Evolutionary conservation across 2,113 vertebrate genomes (phyloP).

Genomic region (Taxidea taxus): DNA sequence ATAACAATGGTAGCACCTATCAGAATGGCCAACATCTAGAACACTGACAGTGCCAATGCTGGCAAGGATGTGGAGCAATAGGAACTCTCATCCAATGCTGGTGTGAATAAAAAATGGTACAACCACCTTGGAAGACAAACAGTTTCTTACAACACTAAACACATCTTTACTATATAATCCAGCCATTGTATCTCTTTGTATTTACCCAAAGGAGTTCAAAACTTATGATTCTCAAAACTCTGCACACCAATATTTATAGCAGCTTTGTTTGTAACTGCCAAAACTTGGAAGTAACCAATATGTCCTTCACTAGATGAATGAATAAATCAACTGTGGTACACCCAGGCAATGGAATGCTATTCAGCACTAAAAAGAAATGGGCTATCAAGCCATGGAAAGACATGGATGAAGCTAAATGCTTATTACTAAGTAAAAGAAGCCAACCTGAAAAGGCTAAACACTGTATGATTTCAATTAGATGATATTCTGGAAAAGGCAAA

Average conservation of each 20-base stretch:
- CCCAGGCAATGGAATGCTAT: not conserved
- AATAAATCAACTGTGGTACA: not conserved
- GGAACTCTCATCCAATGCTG: not conserved
- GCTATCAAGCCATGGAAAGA: not conserved
- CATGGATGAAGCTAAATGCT: not conserved
- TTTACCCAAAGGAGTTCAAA: not conserved
- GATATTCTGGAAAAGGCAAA: not conserved
- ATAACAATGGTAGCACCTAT: not conserved
- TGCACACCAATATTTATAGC: not conserved
- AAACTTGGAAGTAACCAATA: not conserved
- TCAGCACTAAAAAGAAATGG: not conserved
- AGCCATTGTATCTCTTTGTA: not conserved
- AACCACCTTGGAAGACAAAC: not conserved
- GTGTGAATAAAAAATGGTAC: not conserved
- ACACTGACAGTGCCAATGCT: not conserved
- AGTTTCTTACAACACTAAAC: not conserved
- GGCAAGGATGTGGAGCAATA: not conserved
- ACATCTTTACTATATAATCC: not conserved
- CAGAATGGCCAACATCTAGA: not conserved
- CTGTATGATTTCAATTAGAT: not conserved
- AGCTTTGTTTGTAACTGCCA: not conserved
- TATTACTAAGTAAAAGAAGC: not conserved
- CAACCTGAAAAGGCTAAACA: not conserved
- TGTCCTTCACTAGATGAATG: not conserved
- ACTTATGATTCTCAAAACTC: not conserved